phyloP scores from a whole-genome alignment of 2,113 vertebrate genomes.

The Seriola quinqueradiata region DNA sequence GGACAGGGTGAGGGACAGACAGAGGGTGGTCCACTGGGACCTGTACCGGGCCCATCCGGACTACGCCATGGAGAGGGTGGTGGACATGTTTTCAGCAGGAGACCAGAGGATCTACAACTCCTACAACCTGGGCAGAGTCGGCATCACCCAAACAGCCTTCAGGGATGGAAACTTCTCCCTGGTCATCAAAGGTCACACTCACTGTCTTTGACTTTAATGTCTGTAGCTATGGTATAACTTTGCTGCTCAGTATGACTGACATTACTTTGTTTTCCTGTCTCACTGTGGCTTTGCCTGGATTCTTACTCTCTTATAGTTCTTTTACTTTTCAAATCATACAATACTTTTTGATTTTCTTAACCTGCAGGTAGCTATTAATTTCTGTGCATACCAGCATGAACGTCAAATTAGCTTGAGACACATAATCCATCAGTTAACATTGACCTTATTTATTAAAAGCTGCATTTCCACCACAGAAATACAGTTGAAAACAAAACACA shows the following conservation, averaged over 20 bases:
- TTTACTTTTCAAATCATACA: neutral
- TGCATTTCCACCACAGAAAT: too few relatives aligned
- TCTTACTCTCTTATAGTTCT: neutral
- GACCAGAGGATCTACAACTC: slow-evolving; percentile 91
- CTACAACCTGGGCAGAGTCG: slow-evolving; percentile 88
- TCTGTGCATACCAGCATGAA: neutral
- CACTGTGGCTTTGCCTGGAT: neutral
- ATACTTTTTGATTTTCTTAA: neutral
- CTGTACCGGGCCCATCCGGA: slow-evolving; percentile 78
- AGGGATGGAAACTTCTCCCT: slow-evolving; percentile 95
- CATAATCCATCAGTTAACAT: neutral
- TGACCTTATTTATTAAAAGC: too few relatives aligned
- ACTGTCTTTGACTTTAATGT: slow-evolving; percentile 10
- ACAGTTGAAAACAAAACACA: neutral
- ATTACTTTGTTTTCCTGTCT: neutral
- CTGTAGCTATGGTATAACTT: neutral
- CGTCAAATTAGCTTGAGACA: neutral
- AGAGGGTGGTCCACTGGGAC: slow-evolving; percentile 97
- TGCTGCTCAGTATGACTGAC: neutral
- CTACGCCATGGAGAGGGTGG: slow-evolving; percentile 84
- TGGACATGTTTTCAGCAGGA: slow-evolving; percentile 94
- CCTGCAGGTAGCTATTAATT: neutral
- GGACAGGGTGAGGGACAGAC: slow-evolving; percentile 91
- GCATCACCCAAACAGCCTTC: slow-evolving; percentile 87
- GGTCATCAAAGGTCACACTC: slow-evolving; percentile 83